A percentile compares a stretch with the other conserved stretches of the same genome.
Conservation (phyloP, 2,888 invertebrate species). For the Ennomos erosarius region DNA sequence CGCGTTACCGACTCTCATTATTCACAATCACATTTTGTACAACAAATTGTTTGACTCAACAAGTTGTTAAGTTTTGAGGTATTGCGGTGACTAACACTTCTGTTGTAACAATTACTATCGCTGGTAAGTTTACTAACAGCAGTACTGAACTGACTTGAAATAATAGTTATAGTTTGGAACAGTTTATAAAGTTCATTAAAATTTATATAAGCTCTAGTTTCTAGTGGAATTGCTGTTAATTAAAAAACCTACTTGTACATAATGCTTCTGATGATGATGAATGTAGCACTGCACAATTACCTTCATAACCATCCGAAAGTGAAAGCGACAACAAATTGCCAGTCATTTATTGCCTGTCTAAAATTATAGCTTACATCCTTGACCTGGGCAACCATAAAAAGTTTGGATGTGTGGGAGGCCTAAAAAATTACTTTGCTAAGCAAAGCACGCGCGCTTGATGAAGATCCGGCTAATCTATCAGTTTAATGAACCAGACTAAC, state of each 20-base stretch:
- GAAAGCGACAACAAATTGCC: constrained; percentile 31
- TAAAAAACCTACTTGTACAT: too few relatives aligned
- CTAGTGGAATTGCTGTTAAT: too few relatives aligned
- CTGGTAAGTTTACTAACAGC: too few relatives aligned
- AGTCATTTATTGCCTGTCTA: constrained; percentile 32
- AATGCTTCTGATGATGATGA: constrained; percentile 3
- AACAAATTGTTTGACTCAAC: constrained; percentile 10
- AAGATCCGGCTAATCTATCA: constrained; percentile 26
- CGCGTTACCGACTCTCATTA: constrained; percentile 6
- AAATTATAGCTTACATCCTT: constrained; percentile 34
- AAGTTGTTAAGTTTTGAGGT: neutral
- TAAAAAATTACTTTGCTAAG: constrained; percentile 23
- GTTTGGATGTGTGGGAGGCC: constrained; percentile 29
- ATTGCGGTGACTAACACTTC: neutral
- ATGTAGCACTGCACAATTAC: constrained; percentile 6
- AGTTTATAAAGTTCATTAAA: too few relatives aligned
- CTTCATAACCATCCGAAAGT: constrained; percentile 24
- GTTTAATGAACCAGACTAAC: constrained; percentile 21
- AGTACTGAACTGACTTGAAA: too few relatives aligned
- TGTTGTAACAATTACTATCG: neutral
- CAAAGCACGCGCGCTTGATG: constrained; percentile 21
- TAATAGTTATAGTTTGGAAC: too few relatives aligned
- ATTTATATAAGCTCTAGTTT: too few relatives aligned
- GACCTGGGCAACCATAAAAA: constrained; percentile 34
- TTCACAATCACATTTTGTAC: constrained; percentile 5